These are phyloP conservation scores for Aeoliscus strigatus DNA, from an alignment of 2,797 vertebrate genomes.

Conservation along the genomic window DNA sequence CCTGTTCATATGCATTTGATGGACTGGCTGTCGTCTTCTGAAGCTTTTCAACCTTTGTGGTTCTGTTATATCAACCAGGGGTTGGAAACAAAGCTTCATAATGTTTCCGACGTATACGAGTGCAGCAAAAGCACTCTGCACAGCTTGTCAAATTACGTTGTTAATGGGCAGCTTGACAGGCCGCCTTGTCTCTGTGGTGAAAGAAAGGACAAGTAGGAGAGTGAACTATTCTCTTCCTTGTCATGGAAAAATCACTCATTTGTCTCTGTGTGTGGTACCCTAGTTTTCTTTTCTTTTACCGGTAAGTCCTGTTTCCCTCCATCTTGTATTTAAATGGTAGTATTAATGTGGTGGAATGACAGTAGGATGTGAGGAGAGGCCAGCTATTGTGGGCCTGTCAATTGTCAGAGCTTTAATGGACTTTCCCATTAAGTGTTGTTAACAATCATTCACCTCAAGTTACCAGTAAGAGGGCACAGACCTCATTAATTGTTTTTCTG, in stretches of 20 bases:
- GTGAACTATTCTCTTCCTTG: constrained; percentile 57
- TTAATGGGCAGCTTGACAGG: constrained; percentile 70
- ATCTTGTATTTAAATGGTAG: constrained; percentile 61
- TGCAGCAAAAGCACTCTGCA: constrained; percentile 54
- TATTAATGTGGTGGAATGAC: constrained; percentile 58
- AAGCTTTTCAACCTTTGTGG: constrained; percentile 43
- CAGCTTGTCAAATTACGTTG: constrained; percentile 70
- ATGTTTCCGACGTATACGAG: constrained; percentile 63
- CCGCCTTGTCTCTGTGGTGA: constrained; percentile 43
- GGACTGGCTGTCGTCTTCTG: constrained; percentile 10
- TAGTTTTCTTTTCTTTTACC: constrained; percentile 56
- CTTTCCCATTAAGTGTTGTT: constrained; percentile 54
- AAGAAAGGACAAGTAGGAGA: constrained; percentile 61
- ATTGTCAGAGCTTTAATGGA: constrained; percentile 45
- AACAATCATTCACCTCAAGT: constrained; percentile 52
- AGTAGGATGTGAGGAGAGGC: constrained; percentile 23
- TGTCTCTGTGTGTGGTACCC: constrained; percentile 46
- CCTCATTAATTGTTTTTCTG: constrained; percentile 36
- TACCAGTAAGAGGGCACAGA: constrained; percentile 44
- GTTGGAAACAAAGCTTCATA: constrained; percentile 50
- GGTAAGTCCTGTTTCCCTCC: constrained; percentile 47
- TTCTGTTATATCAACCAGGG: constrained; percentile 51
- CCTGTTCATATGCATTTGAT: constrained; percentile 21
- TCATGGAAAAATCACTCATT: constrained; percentile 65
- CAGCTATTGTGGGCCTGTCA: constrained; percentile 65